These are phyloP conservation scores for Caenorhabditis afra DNA, from an alignment of 2,888 invertebrate species.

Conservation along the genomic window DNA sequence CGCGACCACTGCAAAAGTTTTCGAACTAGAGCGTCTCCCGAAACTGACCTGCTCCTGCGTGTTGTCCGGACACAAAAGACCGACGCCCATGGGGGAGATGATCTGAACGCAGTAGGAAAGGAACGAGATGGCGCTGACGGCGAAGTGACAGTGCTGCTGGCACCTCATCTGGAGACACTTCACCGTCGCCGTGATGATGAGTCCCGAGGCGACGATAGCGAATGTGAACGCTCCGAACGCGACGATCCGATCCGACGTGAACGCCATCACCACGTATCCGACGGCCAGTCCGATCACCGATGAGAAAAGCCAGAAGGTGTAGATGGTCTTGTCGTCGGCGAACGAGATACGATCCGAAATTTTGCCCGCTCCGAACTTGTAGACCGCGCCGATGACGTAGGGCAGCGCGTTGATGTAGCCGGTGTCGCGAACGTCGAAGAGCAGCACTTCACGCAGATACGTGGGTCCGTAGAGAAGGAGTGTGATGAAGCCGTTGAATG, in stretches of 20 bases:
- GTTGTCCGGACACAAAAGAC: slow-evolving; percentile 53
- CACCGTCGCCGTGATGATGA: slow-evolving; percentile 66
- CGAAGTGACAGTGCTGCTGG: slow-evolving; percentile 62
- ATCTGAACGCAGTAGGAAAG: slow-evolving; percentile 46
- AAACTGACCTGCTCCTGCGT: slow-evolving; percentile 51
- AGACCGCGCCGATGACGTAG: slow-evolving; percentile 43
- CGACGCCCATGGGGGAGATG: slow-evolving; percentile 49
- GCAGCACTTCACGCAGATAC: slow-evolving; percentile 62
- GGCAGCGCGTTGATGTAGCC: slow-evolving; percentile 58
- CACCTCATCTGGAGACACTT: slow-evolving; percentile 64
- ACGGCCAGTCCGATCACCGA: slow-evolving; percentile 46
- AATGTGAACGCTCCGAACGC: slow-evolving; percentile 64
- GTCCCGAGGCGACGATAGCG: slow-evolving; percentile 61
- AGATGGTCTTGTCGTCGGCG: slow-evolving; percentile 36
- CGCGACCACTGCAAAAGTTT: slow-evolving; percentile 19
- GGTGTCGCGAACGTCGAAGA: slow-evolving; percentile 51
- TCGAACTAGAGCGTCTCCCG: not conserved
- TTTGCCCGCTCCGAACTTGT: slow-evolving; percentile 49
- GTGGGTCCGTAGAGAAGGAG: slow-evolving; percentile 65
- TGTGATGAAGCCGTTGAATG: slow-evolving; percentile 61
- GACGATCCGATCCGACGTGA: slow-evolving; percentile 28
- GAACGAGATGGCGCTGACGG: slow-evolving; percentile 45
- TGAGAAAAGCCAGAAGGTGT: slow-evolving; percentile 19
- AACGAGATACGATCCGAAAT: slow-evolving; percentile 43
- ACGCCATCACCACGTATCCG: slow-evolving; percentile 60